A percentile compares a stretch with the other conserved stretches of the same genome.
phyloP scores from a whole-genome alignment of 92 coral and sea anemone species.

The Actinernus sp. region DNA sequence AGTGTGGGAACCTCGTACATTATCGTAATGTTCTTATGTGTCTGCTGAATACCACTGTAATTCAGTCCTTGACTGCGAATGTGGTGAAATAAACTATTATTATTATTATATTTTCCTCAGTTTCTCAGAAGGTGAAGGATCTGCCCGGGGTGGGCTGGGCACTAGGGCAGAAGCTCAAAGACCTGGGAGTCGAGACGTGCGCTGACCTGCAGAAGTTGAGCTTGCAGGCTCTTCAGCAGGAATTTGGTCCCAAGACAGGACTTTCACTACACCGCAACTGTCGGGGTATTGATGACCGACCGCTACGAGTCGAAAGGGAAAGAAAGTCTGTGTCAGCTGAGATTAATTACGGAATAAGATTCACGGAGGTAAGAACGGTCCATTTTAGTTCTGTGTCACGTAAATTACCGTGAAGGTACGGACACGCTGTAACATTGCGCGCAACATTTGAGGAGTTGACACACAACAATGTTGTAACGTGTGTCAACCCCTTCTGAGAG shows the following conservation, averaged over 20 bases:
- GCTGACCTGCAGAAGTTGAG: slow-evolving; percentile 82
- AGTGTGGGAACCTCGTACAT: too few species aligned
- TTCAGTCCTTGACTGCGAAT: too few species aligned
- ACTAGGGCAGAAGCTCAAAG: slow-evolving; percentile 69
- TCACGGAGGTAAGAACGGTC: slow-evolving; percentile 85
- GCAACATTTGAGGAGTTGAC: too few species aligned
- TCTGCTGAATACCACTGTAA: too few species aligned
- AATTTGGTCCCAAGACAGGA: slow-evolving; percentile 93
- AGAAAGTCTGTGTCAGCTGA: slow-evolving; percentile 97
- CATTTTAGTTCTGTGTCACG: too few species aligned
- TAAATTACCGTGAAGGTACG: too few species aligned
- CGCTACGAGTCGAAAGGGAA: slow-evolving; percentile 78
- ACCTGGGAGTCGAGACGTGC: slow-evolving; percentile 73
- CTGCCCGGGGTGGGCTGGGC: slow-evolving; percentile 97
- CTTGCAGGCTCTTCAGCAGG: slow-evolving; percentile 78
- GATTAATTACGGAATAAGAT: slow-evolving; percentile 96
- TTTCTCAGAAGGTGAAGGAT: slow-evolving; percentile 81
- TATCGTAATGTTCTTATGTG: too few species aligned
- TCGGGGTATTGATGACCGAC: slow-evolving; percentile 93
- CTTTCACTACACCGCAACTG: slow-evolving; percentile 62
- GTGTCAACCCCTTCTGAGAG: too few species aligned
- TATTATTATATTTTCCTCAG: too few species aligned
- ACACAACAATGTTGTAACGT: too few species aligned
- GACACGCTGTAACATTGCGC: too few species aligned
- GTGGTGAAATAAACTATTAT: too few species aligned